Base-by-base conservation (phyloP, 2,888 invertebrate genomes). In the Andrena fulva region DNA sequence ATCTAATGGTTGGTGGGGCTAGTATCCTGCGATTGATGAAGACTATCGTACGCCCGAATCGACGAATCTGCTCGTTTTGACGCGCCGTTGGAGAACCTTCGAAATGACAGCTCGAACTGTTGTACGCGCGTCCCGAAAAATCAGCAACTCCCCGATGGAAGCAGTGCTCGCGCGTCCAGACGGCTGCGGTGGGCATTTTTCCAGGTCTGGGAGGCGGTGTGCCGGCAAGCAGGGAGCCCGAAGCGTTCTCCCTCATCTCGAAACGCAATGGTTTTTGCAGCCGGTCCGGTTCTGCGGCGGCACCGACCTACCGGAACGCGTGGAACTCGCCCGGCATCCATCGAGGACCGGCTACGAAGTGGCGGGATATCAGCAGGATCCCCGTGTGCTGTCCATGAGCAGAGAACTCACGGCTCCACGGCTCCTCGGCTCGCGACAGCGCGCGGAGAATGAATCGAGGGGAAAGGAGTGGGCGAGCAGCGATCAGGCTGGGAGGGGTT, bases 251-350 rank as follows among this genome's bases (percentile, higher is more conserved):
- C 60, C 81, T 82, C 84, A 52, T 85, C 85, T 66, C 87, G 85
- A 87, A 88, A 88, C 86, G 80, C 81, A 82, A 86, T 88, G 77
- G 88, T 88, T 88, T 88, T 88, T 88, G 82, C 80, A 68, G 87
- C 75, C 85, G 79, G 88, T 88, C 89, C 88, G 89, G 89, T 89
- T 88, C 87, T 88, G 35, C 68, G 72, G 72, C 85, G 84, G 83
- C 87, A 88, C 82, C 89, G 89, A 88, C 84, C 88, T 88, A 88
- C 88, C 88, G 89, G 88, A 88, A 88, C 88, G 87, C 88, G 68
- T 82, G 85, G 86, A 86, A 86, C 86, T 85, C 85, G 82, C 60
- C 86, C 86, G 77, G 62, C 82, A 75, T 88, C 77, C 86, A 84
- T 79, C 87, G 84, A 54, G 69, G 77, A 72, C 69, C 77, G 72